Percentiles rank a stretch among this genome's conserved stretches.
Evolutionary conservation across 2,888 invertebrate species (phyloP).

Genomic region (Rhingia campestris): DNA sequence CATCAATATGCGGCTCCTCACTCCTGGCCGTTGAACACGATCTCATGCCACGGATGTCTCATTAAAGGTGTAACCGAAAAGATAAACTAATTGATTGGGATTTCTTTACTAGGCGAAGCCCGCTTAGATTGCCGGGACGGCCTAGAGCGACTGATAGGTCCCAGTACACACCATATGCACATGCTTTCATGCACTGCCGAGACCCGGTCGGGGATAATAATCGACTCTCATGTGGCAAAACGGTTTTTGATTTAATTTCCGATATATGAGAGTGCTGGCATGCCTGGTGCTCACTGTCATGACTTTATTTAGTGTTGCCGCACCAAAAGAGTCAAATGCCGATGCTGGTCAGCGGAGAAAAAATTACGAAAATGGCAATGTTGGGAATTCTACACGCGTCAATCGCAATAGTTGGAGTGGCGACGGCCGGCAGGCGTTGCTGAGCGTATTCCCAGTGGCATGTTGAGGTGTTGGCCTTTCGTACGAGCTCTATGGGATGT

Average conservation of each 20-base stretch:
- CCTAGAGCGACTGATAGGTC: background rate
- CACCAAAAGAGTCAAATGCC: slow-evolving; percentile 50
- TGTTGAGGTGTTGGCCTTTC: slow-evolving; percentile 61
- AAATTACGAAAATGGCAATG: slow-evolving; percentile 55
- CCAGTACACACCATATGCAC: slow-evolving; percentile 21
- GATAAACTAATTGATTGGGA: slow-evolving; percentile 76
- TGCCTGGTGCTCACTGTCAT: slow-evolving; percentile 72
- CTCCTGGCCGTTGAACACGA: slow-evolving; percentile 55
- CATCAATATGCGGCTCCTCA: slow-evolving; percentile 62
- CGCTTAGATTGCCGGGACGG: background rate
- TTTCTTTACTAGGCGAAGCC: slow-evolving; percentile 60
- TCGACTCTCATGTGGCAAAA: slow-evolving; percentile 69
- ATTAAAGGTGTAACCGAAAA: slow-evolving; percentile 75
- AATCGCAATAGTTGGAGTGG: slow-evolving; percentile 40
- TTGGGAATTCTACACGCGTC: slow-evolving; percentile 62
- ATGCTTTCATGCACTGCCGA: slow-evolving; percentile 7
- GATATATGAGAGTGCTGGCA: slow-evolving; percentile 44
- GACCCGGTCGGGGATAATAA: slow-evolving; percentile 58
- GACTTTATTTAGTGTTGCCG: slow-evolving; percentile 67
- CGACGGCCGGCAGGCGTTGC: slow-evolving; percentile 22
- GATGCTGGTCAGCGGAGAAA: slow-evolving; percentile 10
- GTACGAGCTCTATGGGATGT: slow-evolving; percentile 1
- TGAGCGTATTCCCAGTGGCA: slow-evolving; percentile 68
- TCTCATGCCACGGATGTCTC: slow-evolving; percentile 72
- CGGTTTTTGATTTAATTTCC: slow-evolving; percentile 72